A percentile compares a stretch with the other conserved stretches of the same genome.
phyloP scores from a whole-genome alignment of 2,113 vertebrate genomes.

The Hydropotes inermis region DNA sequence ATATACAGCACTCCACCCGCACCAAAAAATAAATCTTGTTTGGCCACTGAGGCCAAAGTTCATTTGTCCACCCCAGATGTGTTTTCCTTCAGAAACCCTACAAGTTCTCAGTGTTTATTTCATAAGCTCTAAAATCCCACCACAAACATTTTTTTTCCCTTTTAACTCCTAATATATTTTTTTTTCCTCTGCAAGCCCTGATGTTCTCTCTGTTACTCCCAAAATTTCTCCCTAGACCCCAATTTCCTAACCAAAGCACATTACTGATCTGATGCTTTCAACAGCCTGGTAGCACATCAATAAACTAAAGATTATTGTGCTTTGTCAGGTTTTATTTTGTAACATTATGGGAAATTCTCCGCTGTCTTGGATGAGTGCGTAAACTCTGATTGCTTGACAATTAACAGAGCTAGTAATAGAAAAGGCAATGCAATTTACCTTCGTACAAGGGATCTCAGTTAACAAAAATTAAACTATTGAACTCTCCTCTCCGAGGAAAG shows the following conservation, averaged over 20 bases:
- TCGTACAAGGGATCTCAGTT: conserved; percentile 88
- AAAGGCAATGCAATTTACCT: conserved; percentile 90
- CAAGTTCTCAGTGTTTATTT: conserved; percentile 21
- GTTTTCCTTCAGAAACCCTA: conserved; percentile 47
- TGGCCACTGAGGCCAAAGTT: neutral
- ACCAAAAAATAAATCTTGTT: neutral
- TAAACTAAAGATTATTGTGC: conserved; percentile 91
- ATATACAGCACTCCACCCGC: neutral
- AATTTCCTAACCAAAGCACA: conserved; percentile 85
- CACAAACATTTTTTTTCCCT: conserved; percentile 57
- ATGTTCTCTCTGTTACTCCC: conserved; percentile 75
- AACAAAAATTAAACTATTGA: conserved; percentile 92
- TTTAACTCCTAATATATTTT: conserved; percentile 68
- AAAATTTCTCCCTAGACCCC: conserved; percentile 81
- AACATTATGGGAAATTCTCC: conserved; percentile 89
- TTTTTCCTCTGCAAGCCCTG: conserved; percentile 53
- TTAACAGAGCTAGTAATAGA: conserved; percentile 90
- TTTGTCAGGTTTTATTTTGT: conserved; percentile 92
- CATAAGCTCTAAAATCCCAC: conserved; percentile 70
- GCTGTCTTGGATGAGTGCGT: conserved; percentile 88
- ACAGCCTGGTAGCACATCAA: conserved; percentile 86
- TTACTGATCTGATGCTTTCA: conserved; percentile 83
- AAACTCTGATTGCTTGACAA: conserved; percentile 90
- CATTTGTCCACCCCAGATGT: neutral
- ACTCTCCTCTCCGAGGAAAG: conserved; percentile 83